Percentiles rank a stretch among this genome's conserved stretches.
These are phyloP conservation scores for Tribolium freemani DNA, from an alignment of 2,888 invertebrate species.

Conservation along the genomic window DNA sequence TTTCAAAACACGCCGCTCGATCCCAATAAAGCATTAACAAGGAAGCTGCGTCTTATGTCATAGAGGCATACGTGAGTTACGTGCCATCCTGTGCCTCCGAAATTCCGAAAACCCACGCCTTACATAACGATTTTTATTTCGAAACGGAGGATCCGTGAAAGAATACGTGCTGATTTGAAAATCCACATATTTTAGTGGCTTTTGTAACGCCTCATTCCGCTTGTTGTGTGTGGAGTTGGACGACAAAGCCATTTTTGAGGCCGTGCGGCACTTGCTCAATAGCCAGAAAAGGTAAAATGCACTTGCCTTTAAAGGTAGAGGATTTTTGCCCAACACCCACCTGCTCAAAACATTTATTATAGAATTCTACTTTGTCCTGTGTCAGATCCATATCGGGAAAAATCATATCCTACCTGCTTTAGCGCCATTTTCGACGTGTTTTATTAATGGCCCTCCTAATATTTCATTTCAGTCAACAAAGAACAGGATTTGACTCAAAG, in stretches of 20 bases:
- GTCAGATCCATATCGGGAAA: conserved; percentile 22
- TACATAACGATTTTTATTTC: neutral
- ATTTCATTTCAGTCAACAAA: neutral
- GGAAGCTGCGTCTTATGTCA: conserved; percentile 42
- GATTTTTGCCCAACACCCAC: conserved; percentile 39
- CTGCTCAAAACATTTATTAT: conserved; percentile 40
- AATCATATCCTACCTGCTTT: conserved; percentile 31
- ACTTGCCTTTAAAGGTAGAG: conserved; percentile 36
- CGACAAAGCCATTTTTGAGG: conserved; percentile 22
- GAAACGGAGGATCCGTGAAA: neutral
- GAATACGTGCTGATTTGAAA: conserved; percentile 29
- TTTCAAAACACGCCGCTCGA: conserved; percentile 38
- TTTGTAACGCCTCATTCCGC: conserved; percentile 26
- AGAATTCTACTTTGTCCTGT: conserved; percentile 19
- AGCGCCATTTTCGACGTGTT: conserved; percentile 22
- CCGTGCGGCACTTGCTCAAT: conserved; percentile 30
- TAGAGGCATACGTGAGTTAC: conserved; percentile 43
- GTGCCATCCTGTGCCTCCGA: conserved; percentile 40
- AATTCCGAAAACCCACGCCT: conserved; percentile 19
- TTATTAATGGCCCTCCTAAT: conserved; percentile 15
- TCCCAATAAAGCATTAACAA: conserved; percentile 44
- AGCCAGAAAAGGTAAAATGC: conserved; percentile 28
- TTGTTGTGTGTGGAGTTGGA: conserved; percentile 13
- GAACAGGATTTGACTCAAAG: neutral
- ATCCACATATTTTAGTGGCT: conserved; percentile 29